A percentile compares a stretch with the other conserved stretches of the same genome.
These are phyloP conservation scores for Schlechtendalia chinensis DNA, from an alignment of 1,140 invertebrate genomes.

Conservation along the genomic window DNA sequence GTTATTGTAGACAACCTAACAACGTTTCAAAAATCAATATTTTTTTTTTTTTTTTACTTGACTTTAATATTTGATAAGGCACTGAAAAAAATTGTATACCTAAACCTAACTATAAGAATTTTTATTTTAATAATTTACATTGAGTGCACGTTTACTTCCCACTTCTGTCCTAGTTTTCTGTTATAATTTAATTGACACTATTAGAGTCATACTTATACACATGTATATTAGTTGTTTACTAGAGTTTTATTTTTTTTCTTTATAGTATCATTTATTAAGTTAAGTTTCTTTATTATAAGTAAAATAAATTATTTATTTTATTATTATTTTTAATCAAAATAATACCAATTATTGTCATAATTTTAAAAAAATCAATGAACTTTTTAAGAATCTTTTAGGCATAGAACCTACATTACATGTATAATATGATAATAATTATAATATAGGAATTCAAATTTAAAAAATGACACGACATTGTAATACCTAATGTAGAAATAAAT, in stretches of 20 bases:
- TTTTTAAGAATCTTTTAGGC: background rate
- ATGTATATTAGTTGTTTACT: conserved; percentile 33
- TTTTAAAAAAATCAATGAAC: background rate
- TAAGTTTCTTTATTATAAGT: conserved; percentile 36
- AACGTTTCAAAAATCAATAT: background rate
- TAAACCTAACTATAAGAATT: conserved; percentile 7
- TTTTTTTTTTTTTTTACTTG: background rate
- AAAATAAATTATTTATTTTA: conserved; percentile 11
- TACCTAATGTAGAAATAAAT: background rate
- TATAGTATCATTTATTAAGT: background rate
- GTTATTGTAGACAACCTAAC: background rate
- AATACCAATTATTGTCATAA: conserved; percentile 12
- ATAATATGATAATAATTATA: conserved; percentile 17
- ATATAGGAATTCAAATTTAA: conserved; percentile 30
- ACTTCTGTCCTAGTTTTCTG: conserved; percentile 26
- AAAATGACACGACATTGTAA: background rate
- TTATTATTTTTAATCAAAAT: conserved; percentile 19
- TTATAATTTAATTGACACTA: conserved; percentile 31
- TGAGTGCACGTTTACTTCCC: conserved; percentile 45
- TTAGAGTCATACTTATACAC: background rate
- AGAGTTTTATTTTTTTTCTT: conserved; percentile 32
- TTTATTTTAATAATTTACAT: conserved; percentile 26
- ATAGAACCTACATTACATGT: background rate
- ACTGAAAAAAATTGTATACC: background rate
- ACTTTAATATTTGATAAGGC: background rate